Evolutionary conservation across 2,113 vertebrate genomes (phyloP).

Genomic region (Sinocyclocheilus anshuiensis): DNA sequence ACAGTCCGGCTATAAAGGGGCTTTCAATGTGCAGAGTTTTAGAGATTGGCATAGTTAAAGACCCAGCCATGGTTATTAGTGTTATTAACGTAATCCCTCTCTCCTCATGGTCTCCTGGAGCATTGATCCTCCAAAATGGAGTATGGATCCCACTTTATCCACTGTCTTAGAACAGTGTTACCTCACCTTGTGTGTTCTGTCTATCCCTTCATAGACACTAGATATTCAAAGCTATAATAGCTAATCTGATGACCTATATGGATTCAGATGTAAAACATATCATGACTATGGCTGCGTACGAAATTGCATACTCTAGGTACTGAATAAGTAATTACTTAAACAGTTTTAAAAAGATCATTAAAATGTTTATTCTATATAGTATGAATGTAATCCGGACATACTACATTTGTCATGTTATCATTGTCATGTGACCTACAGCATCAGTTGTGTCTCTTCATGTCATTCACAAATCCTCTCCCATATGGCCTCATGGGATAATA

Average conservation of each 20-base stretch:
- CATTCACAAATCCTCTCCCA: too few relatives aligned
- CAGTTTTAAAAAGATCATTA: too few relatives aligned
- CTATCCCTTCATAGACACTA: not conserved
- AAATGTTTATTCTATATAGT: too few relatives aligned
- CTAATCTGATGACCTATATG: not conserved
- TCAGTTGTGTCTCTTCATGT: too few relatives aligned
- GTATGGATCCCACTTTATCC: constrained; percentile 50
- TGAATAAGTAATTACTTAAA: not conserved
- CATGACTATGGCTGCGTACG: too few relatives aligned
- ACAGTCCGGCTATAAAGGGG: not conserved
- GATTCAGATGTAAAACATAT: not conserved
- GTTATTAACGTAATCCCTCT: constrained; percentile 40
- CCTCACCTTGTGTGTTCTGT: constrained; percentile 19
- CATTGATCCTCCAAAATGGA: constrained; percentile 53
- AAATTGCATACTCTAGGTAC: too few relatives aligned
- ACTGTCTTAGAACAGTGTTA: constrained; percentile 25
- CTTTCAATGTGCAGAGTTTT: constrained; percentile 6
- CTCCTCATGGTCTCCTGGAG: constrained; percentile 20
- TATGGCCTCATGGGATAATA: too few relatives aligned
- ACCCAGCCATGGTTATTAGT: constrained; percentile 37
- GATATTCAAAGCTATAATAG: not conserved
- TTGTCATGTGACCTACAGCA: too few relatives aligned
- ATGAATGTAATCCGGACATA: too few relatives aligned
- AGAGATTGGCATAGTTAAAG: constrained; percentile 8
- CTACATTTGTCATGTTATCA: too few relatives aligned